phyloP scores from a whole-genome alignment of 1,140 invertebrate genomes.

The Micrasema minimum region DNA sequence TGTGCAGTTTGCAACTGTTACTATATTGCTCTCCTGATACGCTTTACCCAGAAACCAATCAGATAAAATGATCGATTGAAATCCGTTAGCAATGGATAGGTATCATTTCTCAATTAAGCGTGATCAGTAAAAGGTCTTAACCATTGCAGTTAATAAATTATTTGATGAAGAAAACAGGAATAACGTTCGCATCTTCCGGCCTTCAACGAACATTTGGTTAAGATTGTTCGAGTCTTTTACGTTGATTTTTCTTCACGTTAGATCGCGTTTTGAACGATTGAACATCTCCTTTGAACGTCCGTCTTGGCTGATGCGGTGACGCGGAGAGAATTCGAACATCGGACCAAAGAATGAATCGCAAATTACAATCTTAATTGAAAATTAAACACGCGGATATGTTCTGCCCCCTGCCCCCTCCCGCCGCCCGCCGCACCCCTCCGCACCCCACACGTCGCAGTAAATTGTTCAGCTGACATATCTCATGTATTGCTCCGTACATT shows the following conservation, averaged over 20 bases:
- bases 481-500: slow-evolving; percentile 27
- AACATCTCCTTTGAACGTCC: not conserved
- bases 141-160: too few relatives aligned
- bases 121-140: too few relatives aligned
- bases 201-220: too few relatives aligned
- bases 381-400: slow-evolving; percentile 62
- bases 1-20: too few relatives aligned
- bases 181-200: not conserved
- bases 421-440: slow-evolving; percentile 38
- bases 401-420: slow-evolving; percentile 5
- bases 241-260: too few relatives aligned
- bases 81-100: too few relatives aligned
- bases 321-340: slow-evolving; percentile 36
- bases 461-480: slow-evolving; percentile 45
- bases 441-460: slow-evolving; percentile 45
- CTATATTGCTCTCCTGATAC: too few relatives aligned
- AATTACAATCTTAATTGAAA: slow-evolving; percentile 70
- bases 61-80: too few relatives aligned
- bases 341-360: slow-evolving; percentile 58
- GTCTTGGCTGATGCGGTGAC: slow-evolving; percentile 4
- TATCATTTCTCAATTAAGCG: too few relatives aligned
- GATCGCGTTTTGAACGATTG: not conserved
- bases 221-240: too few relatives aligned
- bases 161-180: too few relatives aligned
- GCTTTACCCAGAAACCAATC: too few relatives aligned